Percentiles rank a stretch among this genome's conserved stretches.
Conservation (phyloP, 2,797 vertebrate genomes). For the Echiichthys vipera region DNA sequence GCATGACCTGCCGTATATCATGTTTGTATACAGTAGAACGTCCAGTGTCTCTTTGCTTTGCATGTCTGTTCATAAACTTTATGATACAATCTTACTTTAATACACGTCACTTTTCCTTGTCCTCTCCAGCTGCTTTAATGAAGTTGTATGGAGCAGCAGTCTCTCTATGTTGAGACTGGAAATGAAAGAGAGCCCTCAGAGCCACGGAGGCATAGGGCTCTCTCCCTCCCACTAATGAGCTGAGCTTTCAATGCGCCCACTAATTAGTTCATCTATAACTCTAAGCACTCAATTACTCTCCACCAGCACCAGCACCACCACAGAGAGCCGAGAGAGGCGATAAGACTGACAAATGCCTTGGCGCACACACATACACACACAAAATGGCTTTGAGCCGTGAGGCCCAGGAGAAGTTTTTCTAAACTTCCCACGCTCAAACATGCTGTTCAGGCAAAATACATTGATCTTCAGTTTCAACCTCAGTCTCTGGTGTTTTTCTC, state of each 20-base stretch:
- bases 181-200: slow-evolving; percentile 75
- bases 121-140: slow-evolving; percentile 59
- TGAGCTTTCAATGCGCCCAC: slow-evolving; percentile 76
- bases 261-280: slow-evolving; percentile 87
- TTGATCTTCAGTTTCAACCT: slow-evolving; percentile 62
- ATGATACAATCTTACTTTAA: slow-evolving; percentile 15
- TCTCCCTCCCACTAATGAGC: slow-evolving; percentile 81
- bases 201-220: slow-evolving; percentile 62
- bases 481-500: slow-evolving; percentile 41
- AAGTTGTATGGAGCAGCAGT: slow-evolving; percentile 55
- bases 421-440: slow-evolving; percentile 75
- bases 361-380: slow-evolving; percentile 28
- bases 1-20: not conserved
- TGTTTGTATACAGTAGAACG: not conserved
- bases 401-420: slow-evolving; percentile 65
- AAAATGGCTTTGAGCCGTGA: slow-evolving; percentile 54
- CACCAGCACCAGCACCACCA: slow-evolving; percentile 69
- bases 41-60: not conserved
- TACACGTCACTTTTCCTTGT: slow-evolving; percentile 3
- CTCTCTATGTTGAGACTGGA: slow-evolving; percentile 55
- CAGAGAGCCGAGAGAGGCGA: slow-evolving; percentile 73
- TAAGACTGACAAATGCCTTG: slow-evolving; percentile 82
- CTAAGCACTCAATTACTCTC: slow-evolving; percentile 85
- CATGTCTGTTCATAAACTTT: not conserved
- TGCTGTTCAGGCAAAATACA: slow-evolving; percentile 67